Conservation (phyloP, 2,113 vertebrate species). For the Brachyhypopomus gauderio region DNA sequence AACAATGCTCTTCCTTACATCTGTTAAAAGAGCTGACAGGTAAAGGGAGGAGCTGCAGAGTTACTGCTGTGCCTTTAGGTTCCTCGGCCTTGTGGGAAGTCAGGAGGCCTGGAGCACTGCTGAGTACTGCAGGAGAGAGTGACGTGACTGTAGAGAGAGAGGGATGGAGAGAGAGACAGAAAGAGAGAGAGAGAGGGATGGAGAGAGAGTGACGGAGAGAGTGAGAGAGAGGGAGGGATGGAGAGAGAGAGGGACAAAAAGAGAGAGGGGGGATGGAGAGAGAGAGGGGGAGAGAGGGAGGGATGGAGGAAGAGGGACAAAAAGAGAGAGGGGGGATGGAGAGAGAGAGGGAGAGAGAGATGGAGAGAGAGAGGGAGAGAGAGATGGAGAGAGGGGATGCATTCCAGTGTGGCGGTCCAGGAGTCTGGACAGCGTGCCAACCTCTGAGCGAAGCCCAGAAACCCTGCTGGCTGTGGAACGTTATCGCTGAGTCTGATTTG, state of each 20-base stretch:
- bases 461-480: conserved; percentile 1
- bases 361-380: conserved; percentile 17
- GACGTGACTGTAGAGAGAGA: conserved; percentile 34
- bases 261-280: conserved; percentile 5
- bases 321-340: background rate
- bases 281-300: background rate
- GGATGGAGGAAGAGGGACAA: background rate
- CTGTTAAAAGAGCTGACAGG: background rate
- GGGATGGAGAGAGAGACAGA: background rate
- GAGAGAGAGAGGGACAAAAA: conserved; percentile 15
- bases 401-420: conserved; percentile 47
- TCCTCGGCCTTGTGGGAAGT: background rate
- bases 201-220: conserved; percentile 24
- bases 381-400: conserved; percentile 26
- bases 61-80: background rate
- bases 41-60: background rate
- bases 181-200: conserved; percentile 10
- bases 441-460: conserved; percentile 20
- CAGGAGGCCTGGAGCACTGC: background rate
- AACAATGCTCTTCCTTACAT: background rate
- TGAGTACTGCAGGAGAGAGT: background rate
- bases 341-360: conserved; percentile 1
- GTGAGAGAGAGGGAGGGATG: background rate
- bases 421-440: conserved; percentile 53
- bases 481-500: conserved; percentile 11